Base-by-base conservation (phyloP, 1,140 invertebrate species). In the Sycobia sp. region DNA sequence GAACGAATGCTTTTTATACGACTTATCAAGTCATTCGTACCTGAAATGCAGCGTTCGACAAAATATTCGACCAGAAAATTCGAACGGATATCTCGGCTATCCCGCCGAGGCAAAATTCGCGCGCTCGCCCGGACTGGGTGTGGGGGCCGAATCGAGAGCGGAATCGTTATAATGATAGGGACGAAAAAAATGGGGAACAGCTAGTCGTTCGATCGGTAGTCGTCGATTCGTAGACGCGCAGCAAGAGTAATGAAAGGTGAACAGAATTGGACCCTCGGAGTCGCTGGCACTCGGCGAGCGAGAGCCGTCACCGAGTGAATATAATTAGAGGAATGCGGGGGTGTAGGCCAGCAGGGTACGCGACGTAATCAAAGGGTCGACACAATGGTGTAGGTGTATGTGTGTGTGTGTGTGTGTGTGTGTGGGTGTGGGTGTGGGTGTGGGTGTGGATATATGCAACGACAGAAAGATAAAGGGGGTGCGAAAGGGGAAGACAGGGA, bases 191-290 rank as follows among this genome's bases (percentile, higher is more conserved):
- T 11, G 10, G 46, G 50, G 61, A 67, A 66, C 66, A 70, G 73
- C 70, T 70, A 71, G 72, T 79, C 71, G 73, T 79, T 79, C 77
- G 77, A 80, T 80, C 74, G 75, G 65, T 71, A 75, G 65, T 75
- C 74, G 65, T 75, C 71, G 75, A 81, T 78, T 79, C 77, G 77
- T 78, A 76, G 76, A 67, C 66, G 72, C 75, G 73, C 66, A 74
- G 76, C 68, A 69, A 69, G 73, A 73, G 76, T 82, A 81, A 82
- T 82, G 77, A 82, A 81, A 82, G 80, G 78, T 80, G 78, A 78
- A 78, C 76, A 74, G 76, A 80, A 82, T 81, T 80, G 79, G 77
- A 80, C 13, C 60, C 36, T 18, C 41, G 59, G 16, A 50, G 50
- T 50, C 76, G 73, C 76, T 72, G 72, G 76, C 74, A 78, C 70